These are phyloP conservation scores for Ctenoplectra terminalis DNA, from an alignment of 1,140 invertebrate genomes.

Conservation along the genomic window DNA sequence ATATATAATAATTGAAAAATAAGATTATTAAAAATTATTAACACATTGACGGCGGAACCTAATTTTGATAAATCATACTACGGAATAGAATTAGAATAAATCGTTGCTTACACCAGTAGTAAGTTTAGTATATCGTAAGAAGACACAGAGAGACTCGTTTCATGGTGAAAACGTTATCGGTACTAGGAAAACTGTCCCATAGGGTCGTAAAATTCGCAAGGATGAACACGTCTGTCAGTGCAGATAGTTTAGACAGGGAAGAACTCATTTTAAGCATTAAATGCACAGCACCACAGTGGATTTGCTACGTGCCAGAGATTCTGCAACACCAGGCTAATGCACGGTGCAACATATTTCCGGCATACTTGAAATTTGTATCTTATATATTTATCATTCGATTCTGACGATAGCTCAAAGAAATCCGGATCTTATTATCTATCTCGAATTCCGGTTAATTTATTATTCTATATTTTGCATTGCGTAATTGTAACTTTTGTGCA, in stretches of 20 bases:
- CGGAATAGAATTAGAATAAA: too few relatives aligned
- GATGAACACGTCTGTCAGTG: slow-evolving; percentile 21
- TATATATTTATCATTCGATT: neutral
- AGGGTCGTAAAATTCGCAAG: neutral
- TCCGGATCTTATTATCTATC: neutral
- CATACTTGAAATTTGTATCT: neutral
- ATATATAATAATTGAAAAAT: too few relatives aligned
- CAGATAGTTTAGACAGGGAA: slow-evolving; percentile 16
- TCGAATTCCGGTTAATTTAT: neutral
- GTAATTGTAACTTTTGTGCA: too few relatives aligned
- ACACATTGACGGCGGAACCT: too few relatives aligned
- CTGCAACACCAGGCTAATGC: slow-evolving; percentile 20
- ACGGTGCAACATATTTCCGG: slow-evolving; percentile 4
- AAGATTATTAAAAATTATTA: too few relatives aligned
- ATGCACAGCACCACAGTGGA: slow-evolving; percentile 3
- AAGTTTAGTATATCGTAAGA: neutral
- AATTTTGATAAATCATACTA: too few relatives aligned
- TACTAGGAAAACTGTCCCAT: neutral
- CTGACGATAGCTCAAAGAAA: neutral
- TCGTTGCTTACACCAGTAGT: too few relatives aligned
- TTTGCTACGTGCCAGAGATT: slow-evolving; percentile 3
- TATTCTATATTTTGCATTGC: too few relatives aligned
- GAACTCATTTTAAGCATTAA: slow-evolving; percentile 36
- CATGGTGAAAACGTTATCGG: neutral
- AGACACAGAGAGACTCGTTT: neutral